phyloP scores from a whole-genome alignment of 2,888 invertebrate genomes.

The Drosophila ezoana region DNA sequence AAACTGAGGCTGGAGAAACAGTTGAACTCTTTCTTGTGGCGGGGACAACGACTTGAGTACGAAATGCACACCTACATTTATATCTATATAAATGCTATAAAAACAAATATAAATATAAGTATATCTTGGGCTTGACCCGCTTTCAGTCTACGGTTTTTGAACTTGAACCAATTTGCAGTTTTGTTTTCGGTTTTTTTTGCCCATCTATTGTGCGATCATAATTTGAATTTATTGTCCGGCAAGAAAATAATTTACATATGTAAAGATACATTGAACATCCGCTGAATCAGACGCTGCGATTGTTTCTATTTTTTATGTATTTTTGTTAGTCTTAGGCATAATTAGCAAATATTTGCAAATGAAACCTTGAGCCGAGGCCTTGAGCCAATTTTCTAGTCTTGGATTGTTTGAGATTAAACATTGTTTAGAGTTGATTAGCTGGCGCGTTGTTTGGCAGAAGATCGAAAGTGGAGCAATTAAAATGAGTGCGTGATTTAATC shows the following conservation, averaged over 20 bases:
- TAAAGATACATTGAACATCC: slow-evolving; percentile 26
- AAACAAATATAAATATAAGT: background rate
- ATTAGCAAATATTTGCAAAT: slow-evolving; percentile 80
- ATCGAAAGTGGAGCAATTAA: slow-evolving; percentile 5
- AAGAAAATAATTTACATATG: slow-evolving; percentile 69
- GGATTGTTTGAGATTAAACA: slow-evolving; percentile 28
- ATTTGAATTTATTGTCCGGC: slow-evolving; percentile 57
- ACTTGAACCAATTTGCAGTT: slow-evolving; percentile 72
- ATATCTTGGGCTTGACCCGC: slow-evolving; percentile 60
- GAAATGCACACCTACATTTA: background rate
- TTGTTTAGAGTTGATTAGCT: slow-evolving; percentile 29
- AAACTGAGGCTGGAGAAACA: slow-evolving; percentile 41
- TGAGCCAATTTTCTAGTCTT: slow-evolving; percentile 55
- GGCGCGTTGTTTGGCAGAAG: slow-evolving; percentile 5
- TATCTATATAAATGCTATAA: too few species aligned
- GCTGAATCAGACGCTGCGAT: slow-evolving; percentile 38
- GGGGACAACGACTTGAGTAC: slow-evolving; percentile 2
- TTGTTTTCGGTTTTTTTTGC: slow-evolving; percentile 27
- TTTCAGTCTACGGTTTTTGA: slow-evolving; percentile 63
- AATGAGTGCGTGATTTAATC: too few species aligned
- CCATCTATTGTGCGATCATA: slow-evolving; percentile 37
- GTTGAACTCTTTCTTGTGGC: slow-evolving; percentile 60
- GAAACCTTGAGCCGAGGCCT: slow-evolving; percentile 64
- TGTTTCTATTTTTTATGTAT: slow-evolving; percentile 21
- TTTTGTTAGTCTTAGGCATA: slow-evolving; percentile 35